Percentiles rank a stretch among this genome's conserved stretches.
Evolutionary conservation across 2,113 vertebrate species (phyloP).

Genomic region (Bubo blakistoni): DNA sequence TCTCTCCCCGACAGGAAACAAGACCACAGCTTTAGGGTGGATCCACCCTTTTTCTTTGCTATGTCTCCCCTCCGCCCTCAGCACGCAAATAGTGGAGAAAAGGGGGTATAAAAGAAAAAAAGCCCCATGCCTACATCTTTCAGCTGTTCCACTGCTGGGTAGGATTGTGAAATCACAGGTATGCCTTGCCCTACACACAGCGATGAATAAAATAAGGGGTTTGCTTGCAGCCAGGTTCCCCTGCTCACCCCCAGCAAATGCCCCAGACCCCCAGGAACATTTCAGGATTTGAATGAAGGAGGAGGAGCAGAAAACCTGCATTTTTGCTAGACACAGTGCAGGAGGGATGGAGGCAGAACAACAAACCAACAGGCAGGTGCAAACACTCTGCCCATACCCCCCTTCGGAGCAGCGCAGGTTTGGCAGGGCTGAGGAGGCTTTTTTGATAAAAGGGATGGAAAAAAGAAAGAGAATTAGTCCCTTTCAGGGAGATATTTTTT

Average conservation of each 20-base stretch:
- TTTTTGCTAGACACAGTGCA: background rate
- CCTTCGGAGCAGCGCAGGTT: background rate
- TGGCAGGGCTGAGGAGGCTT: background rate
- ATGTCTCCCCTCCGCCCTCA: background rate
- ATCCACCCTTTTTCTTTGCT: background rate
- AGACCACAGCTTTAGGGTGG: background rate
- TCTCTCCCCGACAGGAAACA: background rate
- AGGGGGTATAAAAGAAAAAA: background rate
- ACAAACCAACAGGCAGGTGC: background rate
- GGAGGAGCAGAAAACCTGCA: background rate
- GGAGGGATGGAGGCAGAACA: background rate
- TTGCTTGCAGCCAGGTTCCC: background rate
- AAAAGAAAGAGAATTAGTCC: background rate
- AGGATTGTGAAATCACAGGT: rapidly evolving
- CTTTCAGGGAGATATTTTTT: background rate
- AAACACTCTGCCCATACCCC: background rate
- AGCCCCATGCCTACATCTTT: no score
- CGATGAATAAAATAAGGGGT: background rate
- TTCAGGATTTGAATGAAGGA: background rate
- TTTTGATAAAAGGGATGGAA: background rate
- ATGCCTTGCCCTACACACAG: rapidly evolving
- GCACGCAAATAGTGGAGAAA: background rate
- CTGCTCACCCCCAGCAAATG: background rate
- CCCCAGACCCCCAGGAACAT: background rate
- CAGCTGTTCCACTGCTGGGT: background rate